phyloP scores from a whole-genome alignment of 2,113 vertebrate genomes.

The Eolophus roseicapilla region DNA sequence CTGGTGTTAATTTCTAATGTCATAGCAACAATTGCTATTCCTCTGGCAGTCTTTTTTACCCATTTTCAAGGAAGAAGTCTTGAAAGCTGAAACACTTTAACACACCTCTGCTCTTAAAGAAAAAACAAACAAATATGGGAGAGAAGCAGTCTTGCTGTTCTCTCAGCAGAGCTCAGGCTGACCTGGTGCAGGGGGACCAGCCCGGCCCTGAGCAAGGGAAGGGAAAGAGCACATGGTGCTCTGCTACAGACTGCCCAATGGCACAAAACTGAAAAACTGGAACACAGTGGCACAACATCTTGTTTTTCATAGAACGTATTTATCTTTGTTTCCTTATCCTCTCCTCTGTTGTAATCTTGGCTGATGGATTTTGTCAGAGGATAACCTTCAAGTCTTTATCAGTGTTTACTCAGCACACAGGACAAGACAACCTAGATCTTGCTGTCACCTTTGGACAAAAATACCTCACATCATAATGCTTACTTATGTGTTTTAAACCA shows the following conservation, averaged over 20 bases:
- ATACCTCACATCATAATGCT: background rate
- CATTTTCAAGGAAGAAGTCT: background rate
- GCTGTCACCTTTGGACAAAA: background rate
- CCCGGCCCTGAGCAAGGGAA: accelerated
- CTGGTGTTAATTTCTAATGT: background rate
- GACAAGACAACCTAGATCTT: background rate
- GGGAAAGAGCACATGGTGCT: accelerated
- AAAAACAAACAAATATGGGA: background rate
- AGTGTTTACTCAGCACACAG: background rate
- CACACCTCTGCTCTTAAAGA: background rate
- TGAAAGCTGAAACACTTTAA: background rate
- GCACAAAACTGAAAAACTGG: background rate
- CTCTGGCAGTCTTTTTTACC: background rate
- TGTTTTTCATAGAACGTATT: background rate
- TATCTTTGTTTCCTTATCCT: background rate
- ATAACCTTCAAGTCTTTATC: background rate
- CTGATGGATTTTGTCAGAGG: background rate
- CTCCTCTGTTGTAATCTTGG: background rate
- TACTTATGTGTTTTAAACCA: background rate
- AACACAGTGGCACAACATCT: accelerated
- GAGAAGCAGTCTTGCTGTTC: background rate
- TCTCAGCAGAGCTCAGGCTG: background rate
- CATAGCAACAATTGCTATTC: background rate
- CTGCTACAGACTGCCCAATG: background rate
- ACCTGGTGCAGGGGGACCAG: background rate